A percentile compares a stretch with the other conserved stretches of the same genome.
Conservation (phyloP, 1,140 invertebrate genomes). For the Laupala kohalensis region DNA sequence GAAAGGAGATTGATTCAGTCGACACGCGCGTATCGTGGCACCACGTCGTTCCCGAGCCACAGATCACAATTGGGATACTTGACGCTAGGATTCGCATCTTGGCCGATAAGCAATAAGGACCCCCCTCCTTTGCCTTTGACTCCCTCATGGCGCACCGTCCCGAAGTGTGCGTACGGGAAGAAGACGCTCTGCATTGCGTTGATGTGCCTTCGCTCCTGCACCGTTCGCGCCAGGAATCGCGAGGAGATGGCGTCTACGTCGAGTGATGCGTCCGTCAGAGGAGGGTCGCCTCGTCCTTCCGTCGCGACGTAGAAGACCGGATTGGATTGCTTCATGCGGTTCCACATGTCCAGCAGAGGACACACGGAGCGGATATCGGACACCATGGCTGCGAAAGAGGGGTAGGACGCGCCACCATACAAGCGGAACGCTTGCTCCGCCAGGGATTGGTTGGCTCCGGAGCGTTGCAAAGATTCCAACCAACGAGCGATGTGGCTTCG, state of each 20-base stretch:
- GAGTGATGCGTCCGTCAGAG: slow-evolving; percentile 43
- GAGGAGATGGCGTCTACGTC: slow-evolving; percentile 68
- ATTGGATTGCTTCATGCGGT: slow-evolving; percentile 34
- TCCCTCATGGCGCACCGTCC: slow-evolving; percentile 40
- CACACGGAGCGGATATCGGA: slow-evolving; percentile 67
- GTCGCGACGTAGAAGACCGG: slow-evolving; percentile 50
- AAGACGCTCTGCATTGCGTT: slow-evolving; percentile 68
- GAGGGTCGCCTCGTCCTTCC: background rate
- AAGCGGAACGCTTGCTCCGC: slow-evolving; percentile 40
- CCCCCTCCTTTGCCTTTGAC: slow-evolving; percentile 3
- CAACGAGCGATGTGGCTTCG: background rate
- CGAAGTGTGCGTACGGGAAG: slow-evolving; percentile 64
- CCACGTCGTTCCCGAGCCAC: slow-evolving; percentile 59
- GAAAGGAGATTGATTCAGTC: slow-evolving; percentile 33
- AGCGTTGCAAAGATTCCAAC: slow-evolving; percentile 17
- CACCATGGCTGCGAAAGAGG: slow-evolving; percentile 53
- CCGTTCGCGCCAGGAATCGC: slow-evolving; percentile 50
- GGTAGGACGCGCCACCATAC: slow-evolving; percentile 37
- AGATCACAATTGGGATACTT: slow-evolving; percentile 57
- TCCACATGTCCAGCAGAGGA: slow-evolving; percentile 46
- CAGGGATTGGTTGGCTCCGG: slow-evolving; percentile 43
- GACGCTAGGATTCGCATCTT: slow-evolving; percentile 44
- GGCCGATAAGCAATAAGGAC: slow-evolving; percentile 45
- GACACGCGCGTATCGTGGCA: slow-evolving; percentile 49
- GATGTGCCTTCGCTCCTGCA: slow-evolving; percentile 55